Conservation (phyloP, 2,113 vertebrate genomes). For the Trematomus loennbergii region DNA sequence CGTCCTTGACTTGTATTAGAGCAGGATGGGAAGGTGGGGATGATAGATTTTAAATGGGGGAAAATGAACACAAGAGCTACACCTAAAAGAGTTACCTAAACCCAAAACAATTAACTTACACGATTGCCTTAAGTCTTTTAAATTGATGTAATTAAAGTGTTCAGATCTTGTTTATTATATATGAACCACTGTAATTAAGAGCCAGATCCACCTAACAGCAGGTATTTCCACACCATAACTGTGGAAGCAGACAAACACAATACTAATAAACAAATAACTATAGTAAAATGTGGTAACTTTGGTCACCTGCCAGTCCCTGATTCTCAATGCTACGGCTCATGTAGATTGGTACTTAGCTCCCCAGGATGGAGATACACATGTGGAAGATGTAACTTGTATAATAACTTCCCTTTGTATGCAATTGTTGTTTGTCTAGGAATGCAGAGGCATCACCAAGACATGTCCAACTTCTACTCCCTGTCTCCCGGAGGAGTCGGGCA, state of each 20-base stretch:
- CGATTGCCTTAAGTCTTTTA: too few relatives aligned
- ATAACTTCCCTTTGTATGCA: not conserved
- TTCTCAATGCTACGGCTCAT: not conserved
- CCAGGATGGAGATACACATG: not conserved
- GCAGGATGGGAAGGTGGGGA: not conserved
- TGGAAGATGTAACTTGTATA: not conserved
- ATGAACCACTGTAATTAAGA: too few relatives aligned
- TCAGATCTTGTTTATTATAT: too few relatives aligned
- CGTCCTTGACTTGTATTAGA: slow-evolving; percentile 8
- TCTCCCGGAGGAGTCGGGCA: slow-evolving; percentile 96
- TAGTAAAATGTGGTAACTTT: not conserved
- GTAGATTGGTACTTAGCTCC: not conserved
- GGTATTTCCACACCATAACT: too few relatives aligned
- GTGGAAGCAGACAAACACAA: too few relatives aligned
- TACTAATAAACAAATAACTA: not conserved
- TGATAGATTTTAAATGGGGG: not conserved
- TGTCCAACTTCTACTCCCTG: slow-evolving; percentile 96
- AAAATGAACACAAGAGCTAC: not conserved
- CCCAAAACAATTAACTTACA: too few relatives aligned
- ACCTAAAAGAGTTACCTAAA: too few relatives aligned
- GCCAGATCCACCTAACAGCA: too few relatives aligned
- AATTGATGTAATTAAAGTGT: too few relatives aligned
- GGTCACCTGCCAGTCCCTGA: not conserved
- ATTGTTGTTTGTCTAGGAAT: slow-evolving; percentile 86
- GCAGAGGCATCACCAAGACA: slow-evolving; percentile 95